Evolutionary conservation across 2,797 vertebrate genomes (phyloP), one percentile per base, ranked within the genome.

Genomic region (Ptychobarbus kaznakovi): DNA sequence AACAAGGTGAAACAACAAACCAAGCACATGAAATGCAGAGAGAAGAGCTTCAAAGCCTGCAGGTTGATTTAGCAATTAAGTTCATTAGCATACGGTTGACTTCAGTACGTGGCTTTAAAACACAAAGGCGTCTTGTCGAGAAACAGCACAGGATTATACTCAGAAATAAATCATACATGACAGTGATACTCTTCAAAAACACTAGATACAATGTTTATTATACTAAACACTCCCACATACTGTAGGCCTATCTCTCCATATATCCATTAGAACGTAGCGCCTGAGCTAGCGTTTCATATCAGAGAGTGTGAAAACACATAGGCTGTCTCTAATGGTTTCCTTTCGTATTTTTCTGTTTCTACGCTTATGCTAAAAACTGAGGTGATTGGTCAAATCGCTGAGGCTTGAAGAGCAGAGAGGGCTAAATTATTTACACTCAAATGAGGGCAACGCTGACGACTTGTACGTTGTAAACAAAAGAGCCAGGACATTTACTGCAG

Each of bases 311-410:
- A 72, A 79, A 38, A 79, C 13, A 72, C 46, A 49, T 22, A 49
- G 51, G 25, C 83, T 72, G 40, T 53, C 63, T 79, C 40, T 79
- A 42, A 49, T 74, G 66, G 44, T 51, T 74, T 85, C 1, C 53
- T 61, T 85, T 72, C 6, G 6, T 56, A 65, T 79, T 79, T 74
- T 77, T 80, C 40, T 32, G 20, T 69, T 44, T 84, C 16, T 68
- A 68, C 7, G 3, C 49, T 61, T 35, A 51, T 78, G 75, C 38
- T 73, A 65, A 80, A 80, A 74, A 35, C 53, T 89, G 90, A 91
- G 90, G 76, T 88, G 90, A 91, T 92, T 91, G 88, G 90, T 89
- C 87, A 91, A 91, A 92, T 89, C 87, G 87, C 91, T 92, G 92
- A 90, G 86, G 87, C 87, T 28, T 81, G 86, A 86, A 89, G 90